Evolutionary conservation across 2,113 vertebrate genomes (phyloP).

Genomic region (Platysteira castanea): DNA sequence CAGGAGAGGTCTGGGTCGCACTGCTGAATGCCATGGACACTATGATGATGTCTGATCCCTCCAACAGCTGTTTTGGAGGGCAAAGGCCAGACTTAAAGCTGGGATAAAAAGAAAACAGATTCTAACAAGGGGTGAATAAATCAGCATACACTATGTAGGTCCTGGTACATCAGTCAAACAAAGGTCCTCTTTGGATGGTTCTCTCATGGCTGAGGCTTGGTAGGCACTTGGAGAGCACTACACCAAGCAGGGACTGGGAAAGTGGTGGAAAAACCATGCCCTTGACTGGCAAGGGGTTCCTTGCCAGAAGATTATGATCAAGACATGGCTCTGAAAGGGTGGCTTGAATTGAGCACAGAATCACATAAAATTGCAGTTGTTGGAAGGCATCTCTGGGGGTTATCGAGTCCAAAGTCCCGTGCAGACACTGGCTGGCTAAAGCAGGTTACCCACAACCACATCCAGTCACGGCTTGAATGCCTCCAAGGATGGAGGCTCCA

Average conservation of each 20-base stretch:
- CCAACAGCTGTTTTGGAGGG: not conserved
- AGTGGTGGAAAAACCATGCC: not conserved
- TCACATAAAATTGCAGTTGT: not conserved
- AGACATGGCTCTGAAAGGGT: fast-evolving
- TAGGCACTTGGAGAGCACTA: not conserved
- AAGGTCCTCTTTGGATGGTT: not conserved
- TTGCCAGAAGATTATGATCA: not conserved
- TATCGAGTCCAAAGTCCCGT: not conserved
- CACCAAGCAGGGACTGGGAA: not conserved
- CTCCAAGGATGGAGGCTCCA: not conserved
- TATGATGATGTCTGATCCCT: not conserved
- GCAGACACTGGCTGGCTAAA: not conserved
- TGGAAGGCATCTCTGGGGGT: not conserved
- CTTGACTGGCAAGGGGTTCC: not conserved
- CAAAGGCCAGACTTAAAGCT: not conserved
- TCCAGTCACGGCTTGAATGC: not conserved
- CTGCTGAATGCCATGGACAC: not conserved
- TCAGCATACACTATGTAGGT: not conserved
- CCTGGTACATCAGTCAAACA: not conserved
- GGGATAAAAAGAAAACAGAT: not conserved
- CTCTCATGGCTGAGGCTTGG: not conserved
- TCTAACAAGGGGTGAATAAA: not conserved
- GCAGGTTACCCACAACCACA: not conserved
- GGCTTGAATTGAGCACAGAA: not conserved
- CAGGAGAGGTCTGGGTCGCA: not conserved